Percentiles rank a stretch among this genome's conserved stretches.
These are phyloP conservation scores for Salvator merianae DNA, from an alignment of 2,113 vertebrate genomes.

Conservation along the genomic window DNA sequence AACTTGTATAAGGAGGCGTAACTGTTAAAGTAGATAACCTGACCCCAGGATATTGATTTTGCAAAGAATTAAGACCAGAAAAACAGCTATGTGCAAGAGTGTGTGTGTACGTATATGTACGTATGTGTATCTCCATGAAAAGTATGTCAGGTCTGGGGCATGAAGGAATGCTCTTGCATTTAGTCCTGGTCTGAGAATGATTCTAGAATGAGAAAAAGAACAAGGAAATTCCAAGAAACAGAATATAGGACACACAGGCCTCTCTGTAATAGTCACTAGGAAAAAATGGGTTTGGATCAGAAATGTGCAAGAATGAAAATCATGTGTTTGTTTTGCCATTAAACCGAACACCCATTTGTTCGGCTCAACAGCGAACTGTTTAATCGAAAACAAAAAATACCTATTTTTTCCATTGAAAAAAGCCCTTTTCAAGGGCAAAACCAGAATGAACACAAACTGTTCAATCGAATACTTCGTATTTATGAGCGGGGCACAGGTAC, in stretches of 20 bases:
- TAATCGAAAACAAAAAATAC: too few relatives aligned
- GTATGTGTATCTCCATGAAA: neutral
- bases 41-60: neutral
- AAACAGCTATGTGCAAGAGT: neutral
- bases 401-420: too few relatives aligned
- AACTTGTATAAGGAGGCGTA: too few relatives aligned
- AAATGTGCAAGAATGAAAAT: too few relatives aligned
- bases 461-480: too few relatives aligned
- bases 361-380: too few relatives aligned
- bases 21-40: too few relatives aligned
- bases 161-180: neutral
- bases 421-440: too few relatives aligned
- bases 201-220: neutral
- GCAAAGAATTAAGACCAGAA: neutral
- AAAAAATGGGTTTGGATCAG: neutral
- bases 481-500: too few relatives aligned
- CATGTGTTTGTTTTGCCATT: too few relatives aligned
- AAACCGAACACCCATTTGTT: too few relatives aligned
- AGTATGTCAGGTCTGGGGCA: neutral
- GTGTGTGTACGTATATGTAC: fast-evolving
- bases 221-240: neutral
- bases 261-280: neutral
- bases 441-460: too few relatives aligned
- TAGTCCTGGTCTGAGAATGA: neutral
- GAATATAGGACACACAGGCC: neutral